phyloP scores from a whole-genome alignment of 2,888 invertebrate genomes.

The Drosophila meridionalis region DNA sequence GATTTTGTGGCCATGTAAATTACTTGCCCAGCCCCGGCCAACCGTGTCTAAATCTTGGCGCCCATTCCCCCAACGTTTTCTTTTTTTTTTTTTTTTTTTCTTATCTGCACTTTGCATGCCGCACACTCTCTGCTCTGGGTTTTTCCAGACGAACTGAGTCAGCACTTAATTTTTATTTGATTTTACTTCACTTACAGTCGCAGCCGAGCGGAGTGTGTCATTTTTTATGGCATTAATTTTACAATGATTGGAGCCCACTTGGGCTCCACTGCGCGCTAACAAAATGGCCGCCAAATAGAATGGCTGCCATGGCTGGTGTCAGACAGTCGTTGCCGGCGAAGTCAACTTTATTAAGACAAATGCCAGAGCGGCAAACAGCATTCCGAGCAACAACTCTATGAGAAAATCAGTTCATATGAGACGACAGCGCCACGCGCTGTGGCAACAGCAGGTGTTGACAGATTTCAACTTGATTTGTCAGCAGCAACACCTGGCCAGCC shows the following conservation, averaged over 20 bases:
- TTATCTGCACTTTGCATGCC: conserved; percentile 79
- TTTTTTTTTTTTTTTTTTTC: conserved; percentile 26
- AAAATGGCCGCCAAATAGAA: conserved; percentile 20
- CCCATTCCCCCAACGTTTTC: not conserved
- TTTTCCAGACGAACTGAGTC: conserved; percentile 72
- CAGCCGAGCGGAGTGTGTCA: conserved; percentile 40
- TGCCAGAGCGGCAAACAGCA: conserved; percentile 33
- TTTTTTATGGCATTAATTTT: conserved; percentile 73
- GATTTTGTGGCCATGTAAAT: conserved; percentile 73
- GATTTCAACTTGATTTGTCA: conserved; percentile 45
- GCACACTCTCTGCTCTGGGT: conserved; percentile 33
- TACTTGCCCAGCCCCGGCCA: conserved; percentile 29
- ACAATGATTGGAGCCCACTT: conserved; percentile 59
- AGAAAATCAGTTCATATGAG: conserved; percentile 44
- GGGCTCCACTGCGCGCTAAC: not conserved
- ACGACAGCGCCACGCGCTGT: conserved; percentile 5
- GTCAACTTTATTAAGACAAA: conserved; percentile 66
- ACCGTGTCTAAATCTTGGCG: conserved; percentile 9
- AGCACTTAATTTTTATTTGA: conserved; percentile 79
- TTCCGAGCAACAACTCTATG: conserved; percentile 22
- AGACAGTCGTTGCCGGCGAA: not conserved
- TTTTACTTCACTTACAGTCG: conserved; percentile 53
- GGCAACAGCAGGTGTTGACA: conserved; percentile 63
- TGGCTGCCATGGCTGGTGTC: not conserved
- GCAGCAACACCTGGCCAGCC: not conserved